phyloP scores from a whole-genome alignment of 2,113 vertebrate species.

The Pachycephala philippinensis region DNA sequence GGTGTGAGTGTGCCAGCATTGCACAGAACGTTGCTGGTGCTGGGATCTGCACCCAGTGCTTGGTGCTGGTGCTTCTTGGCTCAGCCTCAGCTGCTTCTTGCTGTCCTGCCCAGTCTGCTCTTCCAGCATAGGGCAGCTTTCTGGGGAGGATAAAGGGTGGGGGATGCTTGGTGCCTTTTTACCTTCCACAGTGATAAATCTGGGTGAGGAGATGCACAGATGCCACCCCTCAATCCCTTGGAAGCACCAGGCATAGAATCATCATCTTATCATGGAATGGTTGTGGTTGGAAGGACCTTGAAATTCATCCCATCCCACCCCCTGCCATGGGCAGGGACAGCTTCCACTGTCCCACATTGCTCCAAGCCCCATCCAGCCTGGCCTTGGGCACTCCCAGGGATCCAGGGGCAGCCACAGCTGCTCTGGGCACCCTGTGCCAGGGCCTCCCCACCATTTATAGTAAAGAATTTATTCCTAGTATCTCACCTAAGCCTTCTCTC shows the following conservation, averaged over 20 bases:
- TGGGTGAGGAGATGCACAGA: background rate
- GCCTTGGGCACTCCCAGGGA: background rate
- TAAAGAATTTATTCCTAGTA: too few relatives aligned
- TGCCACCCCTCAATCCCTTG: background rate
- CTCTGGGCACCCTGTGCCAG: too few relatives aligned
- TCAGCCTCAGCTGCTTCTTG: fast-evolving
- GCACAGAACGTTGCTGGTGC: fast-evolving
- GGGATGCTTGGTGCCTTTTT: background rate
- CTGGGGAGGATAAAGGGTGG: background rate
- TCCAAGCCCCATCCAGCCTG: background rate
- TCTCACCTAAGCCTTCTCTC: too few relatives aligned
- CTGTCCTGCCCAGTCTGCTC: background rate
- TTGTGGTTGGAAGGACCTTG: background rate
- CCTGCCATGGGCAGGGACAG: background rate
- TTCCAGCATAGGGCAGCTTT: background rate
- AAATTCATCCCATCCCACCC: fast-evolving
- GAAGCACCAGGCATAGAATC: background rate
- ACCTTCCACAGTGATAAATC: too few relatives aligned
- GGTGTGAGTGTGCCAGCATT: background rate
- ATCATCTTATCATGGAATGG: background rate
- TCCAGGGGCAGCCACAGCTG: too few relatives aligned
- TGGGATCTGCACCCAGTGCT: background rate
- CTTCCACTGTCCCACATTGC: fast-evolving
- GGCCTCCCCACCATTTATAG: too few relatives aligned
- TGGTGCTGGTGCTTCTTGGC: background rate